These are phyloP conservation scores for Anticlea derivata DNA, from an alignment of 2,888 invertebrate genomes.

Conservation along the genomic window DNA sequence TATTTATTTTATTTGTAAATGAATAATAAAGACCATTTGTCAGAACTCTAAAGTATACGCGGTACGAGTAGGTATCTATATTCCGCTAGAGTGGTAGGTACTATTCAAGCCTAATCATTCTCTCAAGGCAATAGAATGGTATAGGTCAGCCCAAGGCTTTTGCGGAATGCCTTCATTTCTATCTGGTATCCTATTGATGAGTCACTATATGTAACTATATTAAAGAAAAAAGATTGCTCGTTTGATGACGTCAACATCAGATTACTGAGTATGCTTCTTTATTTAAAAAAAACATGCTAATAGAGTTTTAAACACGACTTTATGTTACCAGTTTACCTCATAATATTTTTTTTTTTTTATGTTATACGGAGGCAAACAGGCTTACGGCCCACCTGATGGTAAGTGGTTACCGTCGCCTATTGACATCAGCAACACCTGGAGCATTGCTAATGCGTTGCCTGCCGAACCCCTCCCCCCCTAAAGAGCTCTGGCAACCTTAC, in stretches of 20 bases:
- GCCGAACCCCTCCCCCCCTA: too few species aligned
- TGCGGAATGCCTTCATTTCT: constrained; percentile 45
- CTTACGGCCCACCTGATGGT: too few species aligned
- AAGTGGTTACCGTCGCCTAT: too few species aligned
- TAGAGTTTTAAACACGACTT: too few species aligned
- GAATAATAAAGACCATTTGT: not conserved
- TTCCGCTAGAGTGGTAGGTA: constrained; percentile 21
- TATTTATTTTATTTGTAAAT: not conserved
- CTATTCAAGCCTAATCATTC: constrained; percentile 59
- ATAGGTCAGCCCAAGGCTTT: constrained; percentile 47
- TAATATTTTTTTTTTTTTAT: too few species aligned
- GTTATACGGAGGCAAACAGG: too few species aligned
- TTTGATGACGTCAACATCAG: constrained; percentile 10
- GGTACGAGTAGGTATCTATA: not conserved
- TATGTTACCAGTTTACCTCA: too few species aligned
- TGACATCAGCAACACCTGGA: too few species aligned
- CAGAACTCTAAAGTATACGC: not conserved
- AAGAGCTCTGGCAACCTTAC: too few species aligned
- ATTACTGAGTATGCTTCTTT: not conserved
- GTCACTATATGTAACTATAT: constrained; percentile 17
- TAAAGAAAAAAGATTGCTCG: not conserved
- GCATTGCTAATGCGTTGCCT: too few species aligned
- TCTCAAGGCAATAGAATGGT: constrained; percentile 72
- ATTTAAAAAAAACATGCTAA: not conserved
- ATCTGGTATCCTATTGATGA: constrained; percentile 29